Base-by-base conservation (phyloP, 92 coral and sea anemone genomes). In the Heteractis magnifica region DNA sequence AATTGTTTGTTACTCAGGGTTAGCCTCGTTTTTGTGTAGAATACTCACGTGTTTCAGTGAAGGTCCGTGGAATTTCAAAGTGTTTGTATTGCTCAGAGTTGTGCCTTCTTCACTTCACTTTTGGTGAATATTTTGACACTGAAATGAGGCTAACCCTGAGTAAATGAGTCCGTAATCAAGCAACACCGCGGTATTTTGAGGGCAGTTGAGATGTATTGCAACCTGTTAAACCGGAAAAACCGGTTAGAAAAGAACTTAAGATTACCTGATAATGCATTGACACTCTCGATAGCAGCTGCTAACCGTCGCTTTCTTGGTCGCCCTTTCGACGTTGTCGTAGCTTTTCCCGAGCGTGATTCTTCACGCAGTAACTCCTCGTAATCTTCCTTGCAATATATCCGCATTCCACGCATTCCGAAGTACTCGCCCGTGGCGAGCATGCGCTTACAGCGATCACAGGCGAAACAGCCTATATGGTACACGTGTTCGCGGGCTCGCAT, bases 401-500 rank as follows among this genome's bases (percentile, higher is more conserved):
- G 88, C 90, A 86, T 82, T 76, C 94, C 95, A 11, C 93, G 92
- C 99, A 96, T 96, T 13, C 98, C 98, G 80, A 96, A 96, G 82
- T 94, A 94, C 82, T 96, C 99, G 51, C 99, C 99, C 44, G 98
- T 96, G 18, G 95, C 94, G 79, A 96, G 93, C 84, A 96, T 93
- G 82, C 99, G 98, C 84, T 96, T 96, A 88, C 99, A 96, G 89
- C 97, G 99, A 78, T 94, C 99, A 83, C 99, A 96, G 71, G 99
- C 93, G 88, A 96, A 96, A 86, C 99, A 96, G 88, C 88, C 91
- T 81, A 96, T 88, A 80, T 96, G 99, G 86, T 92, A 96, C 44
- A 96, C 99, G 86, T 92, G 94, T 50, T 96, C 98, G 80, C 99
- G 99, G 91, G 99, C 98, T 77, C 99, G 93, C 98, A 96, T 96